Evolutionary conservation across 2,888 invertebrate genomes (phyloP).

Genomic region (Atrina japonica): DNA sequence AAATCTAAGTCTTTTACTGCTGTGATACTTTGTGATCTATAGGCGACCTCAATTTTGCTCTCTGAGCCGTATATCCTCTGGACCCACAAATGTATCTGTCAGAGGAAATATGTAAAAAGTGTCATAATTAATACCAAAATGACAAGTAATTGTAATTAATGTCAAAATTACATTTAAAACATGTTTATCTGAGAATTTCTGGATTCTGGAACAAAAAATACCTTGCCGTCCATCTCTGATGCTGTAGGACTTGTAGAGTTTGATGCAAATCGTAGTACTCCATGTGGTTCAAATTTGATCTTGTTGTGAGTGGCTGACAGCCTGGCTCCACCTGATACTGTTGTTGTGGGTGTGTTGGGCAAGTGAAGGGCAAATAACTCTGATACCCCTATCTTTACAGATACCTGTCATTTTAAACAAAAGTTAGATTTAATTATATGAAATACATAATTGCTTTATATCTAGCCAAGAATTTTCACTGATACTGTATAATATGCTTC

Average conservation of each 20-base stretch:
- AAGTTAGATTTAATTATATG: neutral
- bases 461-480: neutral
- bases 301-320: slow-evolving; percentile 58
- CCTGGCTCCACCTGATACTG: slow-evolving; percentile 72
- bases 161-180: no score
- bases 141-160: no score
- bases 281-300: slow-evolving; percentile 73
- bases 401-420: slow-evolving; percentile 52
- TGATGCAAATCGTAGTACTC: slow-evolving; percentile 72
- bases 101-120: slow-evolving; percentile 1
- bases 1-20: slow-evolving; percentile 68
- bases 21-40: slow-evolving; percentile 61
- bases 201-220: no score
- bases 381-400: slow-evolving; percentile 50
- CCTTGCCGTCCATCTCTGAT: slow-evolving; percentile 71
- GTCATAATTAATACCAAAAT: no score
- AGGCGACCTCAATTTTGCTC: slow-evolving; percentile 69
- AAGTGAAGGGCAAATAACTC: slow-evolving; percentile 75
- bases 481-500: no score
- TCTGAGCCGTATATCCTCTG: slow-evolving; percentile 74
- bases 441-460: neutral
- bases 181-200: no score
- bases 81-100: slow-evolving; percentile 71
- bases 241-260: slow-evolving; percentile 65
- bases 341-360: slow-evolving; percentile 63